Evolutionary conservation across 2,113 vertebrate genomes (phyloP).

Genomic region (Saccopteryx leptura): DNA sequence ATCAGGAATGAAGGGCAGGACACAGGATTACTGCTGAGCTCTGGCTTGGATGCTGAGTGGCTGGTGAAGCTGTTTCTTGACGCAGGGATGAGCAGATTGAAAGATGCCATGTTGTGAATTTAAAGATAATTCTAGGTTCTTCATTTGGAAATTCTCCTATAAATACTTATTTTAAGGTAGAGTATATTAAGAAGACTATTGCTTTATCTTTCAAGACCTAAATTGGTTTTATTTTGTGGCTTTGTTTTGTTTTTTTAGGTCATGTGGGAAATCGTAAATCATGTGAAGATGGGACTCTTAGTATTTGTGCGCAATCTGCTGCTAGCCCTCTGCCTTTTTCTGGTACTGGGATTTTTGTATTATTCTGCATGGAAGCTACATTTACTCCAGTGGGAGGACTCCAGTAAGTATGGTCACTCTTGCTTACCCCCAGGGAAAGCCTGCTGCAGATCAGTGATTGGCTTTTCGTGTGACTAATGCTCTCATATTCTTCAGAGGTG

Average conservation of each 20-base stretch:
- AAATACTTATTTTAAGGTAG: background rate
- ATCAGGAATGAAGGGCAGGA: background rate
- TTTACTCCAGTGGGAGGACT: conserved; percentile 95
- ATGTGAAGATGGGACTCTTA: conserved; percentile 97
- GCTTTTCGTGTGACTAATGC: background rate
- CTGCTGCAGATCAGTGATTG: background rate
- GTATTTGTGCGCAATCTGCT: conserved; percentile 96
- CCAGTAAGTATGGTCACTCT: conserved; percentile 93
- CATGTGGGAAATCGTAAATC: conserved; percentile 90
- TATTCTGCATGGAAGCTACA: conserved; percentile 97
- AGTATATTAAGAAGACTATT: background rate
- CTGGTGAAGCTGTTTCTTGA: background rate
- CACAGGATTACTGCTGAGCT: background rate
- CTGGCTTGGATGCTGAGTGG: background rate
- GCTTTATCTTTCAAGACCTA: conserved; percentile 24
- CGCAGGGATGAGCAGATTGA: background rate
- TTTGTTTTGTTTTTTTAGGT: conserved; percentile 86
- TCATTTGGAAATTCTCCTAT: background rate
- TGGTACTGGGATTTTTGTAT: conserved; percentile 98
- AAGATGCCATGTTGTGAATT: background rate
- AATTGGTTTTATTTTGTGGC: conserved; percentile 61
- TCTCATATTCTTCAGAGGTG: background rate
- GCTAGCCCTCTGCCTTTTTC: conserved; percentile 96
- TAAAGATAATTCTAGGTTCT: background rate
- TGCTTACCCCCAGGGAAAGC: background rate